Percentiles rank a stretch among this genome's conserved stretches.
phyloP scores from a whole-genome alignment of 2,797 vertebrate species.

The Champsocephalus gunnari region DNA sequence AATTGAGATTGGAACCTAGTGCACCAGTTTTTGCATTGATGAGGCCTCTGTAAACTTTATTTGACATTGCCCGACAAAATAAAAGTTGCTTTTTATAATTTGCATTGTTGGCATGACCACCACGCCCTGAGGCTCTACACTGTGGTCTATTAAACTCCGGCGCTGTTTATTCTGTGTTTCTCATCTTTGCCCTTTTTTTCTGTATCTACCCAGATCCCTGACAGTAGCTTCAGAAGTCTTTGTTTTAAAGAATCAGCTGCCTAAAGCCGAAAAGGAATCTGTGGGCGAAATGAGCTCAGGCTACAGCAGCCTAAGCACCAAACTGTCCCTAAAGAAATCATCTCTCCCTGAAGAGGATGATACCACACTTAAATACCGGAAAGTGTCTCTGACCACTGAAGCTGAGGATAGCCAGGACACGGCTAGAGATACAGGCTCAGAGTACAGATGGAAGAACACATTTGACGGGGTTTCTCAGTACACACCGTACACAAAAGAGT shows the following conservation, averaged over 20 bases:
- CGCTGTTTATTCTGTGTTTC: neutral
- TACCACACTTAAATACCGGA: conserved; percentile 74
- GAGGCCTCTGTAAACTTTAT: conserved; percentile 4
- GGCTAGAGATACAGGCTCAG: neutral
- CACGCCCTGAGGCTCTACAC: conserved; percentile 13
- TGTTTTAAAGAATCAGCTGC: conserved; percentile 18
- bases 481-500: neutral
- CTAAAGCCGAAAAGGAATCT: conserved; percentile 20
- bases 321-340: conserved; percentile 69
- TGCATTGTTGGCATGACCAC: conserved; percentile 37
- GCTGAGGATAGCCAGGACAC: rapidly evolving
- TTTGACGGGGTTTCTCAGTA: conserved; percentile 59
- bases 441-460: conserved; percentile 62
- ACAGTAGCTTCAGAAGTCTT: conserved; percentile 33
- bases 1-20: neutral
- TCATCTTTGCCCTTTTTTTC: conserved; percentile 12
- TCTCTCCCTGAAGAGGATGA: conserved; percentile 58
- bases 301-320: conserved; percentile 76
- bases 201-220: conserved; percentile 49
- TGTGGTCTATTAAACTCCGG: neutral
- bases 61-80: neutral
- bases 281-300: conserved; percentile 69
- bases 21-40: neutral
- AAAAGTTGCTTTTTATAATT: conserved; percentile 36
- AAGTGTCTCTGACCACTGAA: conserved; percentile 81